Evolutionary conservation across 2,888 invertebrate genomes (phyloP).

Genomic region (Synanthedon andrenaeformis): DNA sequence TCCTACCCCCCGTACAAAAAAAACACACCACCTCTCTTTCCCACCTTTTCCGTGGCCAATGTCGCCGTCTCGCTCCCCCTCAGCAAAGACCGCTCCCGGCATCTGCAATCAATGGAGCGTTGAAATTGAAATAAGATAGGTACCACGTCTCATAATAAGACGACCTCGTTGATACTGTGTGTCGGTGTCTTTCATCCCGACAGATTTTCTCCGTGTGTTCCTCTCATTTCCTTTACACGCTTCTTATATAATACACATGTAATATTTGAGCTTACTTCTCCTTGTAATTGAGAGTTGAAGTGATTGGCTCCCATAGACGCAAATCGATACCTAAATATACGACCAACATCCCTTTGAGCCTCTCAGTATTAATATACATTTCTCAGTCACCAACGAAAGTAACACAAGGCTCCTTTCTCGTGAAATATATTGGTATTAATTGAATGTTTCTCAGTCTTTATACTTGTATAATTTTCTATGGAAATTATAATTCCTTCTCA

Average conservation of each 20-base stretch:
- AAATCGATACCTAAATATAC: not conserved
- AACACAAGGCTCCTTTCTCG: not conserved
- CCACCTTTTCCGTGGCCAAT: slow-evolving; percentile 15
- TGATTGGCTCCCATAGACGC: not conserved
- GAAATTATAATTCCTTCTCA: too few relatives aligned
- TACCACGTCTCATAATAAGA: slow-evolving; percentile 52
- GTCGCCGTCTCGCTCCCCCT: slow-evolving; percentile 29
- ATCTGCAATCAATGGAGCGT: slow-evolving; percentile 69
- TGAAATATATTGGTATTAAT: too few relatives aligned
- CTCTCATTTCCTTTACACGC: slow-evolving; percentile 24
- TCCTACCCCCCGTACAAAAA: slow-evolving; percentile 29
- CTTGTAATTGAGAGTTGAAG: not conserved
- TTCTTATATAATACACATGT: slow-evolving; percentile 1
- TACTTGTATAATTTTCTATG: too few relatives aligned
- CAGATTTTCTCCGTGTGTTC: slow-evolving; percentile 32
- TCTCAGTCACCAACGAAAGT: not conserved
- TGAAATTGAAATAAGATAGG: slow-evolving; percentile 68
- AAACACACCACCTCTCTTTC: slow-evolving; percentile 40
- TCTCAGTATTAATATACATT: too few relatives aligned
- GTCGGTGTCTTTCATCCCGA: slow-evolving; percentile 21
- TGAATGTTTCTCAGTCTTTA: too few relatives aligned
- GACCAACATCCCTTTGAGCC: not conserved
- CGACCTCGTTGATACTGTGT: slow-evolving; percentile 15
- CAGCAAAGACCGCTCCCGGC: slow-evolving; percentile 46
- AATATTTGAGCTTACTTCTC: not conserved